Evolutionary conservation across 2,888 invertebrate genomes (phyloP).

Genomic region (Rhaphigaster nebulosa): DNA sequence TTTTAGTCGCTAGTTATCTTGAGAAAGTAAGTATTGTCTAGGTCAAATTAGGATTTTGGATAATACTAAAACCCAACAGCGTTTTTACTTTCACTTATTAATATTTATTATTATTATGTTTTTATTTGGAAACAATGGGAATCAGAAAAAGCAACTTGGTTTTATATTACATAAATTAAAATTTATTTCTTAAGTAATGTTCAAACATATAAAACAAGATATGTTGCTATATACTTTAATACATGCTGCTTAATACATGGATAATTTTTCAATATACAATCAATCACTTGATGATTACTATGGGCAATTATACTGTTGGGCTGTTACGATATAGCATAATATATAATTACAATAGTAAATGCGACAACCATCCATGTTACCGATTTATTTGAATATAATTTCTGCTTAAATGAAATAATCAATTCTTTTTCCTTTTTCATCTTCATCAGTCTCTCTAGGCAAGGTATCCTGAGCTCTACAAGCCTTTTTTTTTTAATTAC

Average conservation of each 20-base stretch:
- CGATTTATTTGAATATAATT: conserved; percentile 38
- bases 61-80: conserved; percentile 45
- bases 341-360: conserved; percentile 53
- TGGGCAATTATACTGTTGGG: conserved; percentile 54
- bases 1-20: conserved; percentile 35
- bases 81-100: not conserved
- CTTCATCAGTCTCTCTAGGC: conserved; percentile 58
- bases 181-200: conserved; percentile 60
- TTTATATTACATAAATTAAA: conserved; percentile 60
- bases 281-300: not conserved
- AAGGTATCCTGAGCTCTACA: conserved; percentile 56
- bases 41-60: conserved; percentile 44
- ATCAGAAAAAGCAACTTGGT: conserved; percentile 55
- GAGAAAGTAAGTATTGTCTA: conserved; percentile 43
- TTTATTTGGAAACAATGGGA: conserved; percentile 32
- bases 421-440: conserved; percentile 20
- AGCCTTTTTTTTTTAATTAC: conserved; percentile 36
- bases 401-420: conserved; percentile 34
- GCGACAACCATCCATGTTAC: conserved; percentile 54
- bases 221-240: conserved; percentile 59
- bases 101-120: not conserved
- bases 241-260: conserved; percentile 55
- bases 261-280: conserved; percentile 37
- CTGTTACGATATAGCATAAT: conserved; percentile 52
- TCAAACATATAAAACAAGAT: conserved; percentile 60